phyloP scores from a whole-genome alignment of 2,888 invertebrate species.

The Horisme vitalbata region DNA sequence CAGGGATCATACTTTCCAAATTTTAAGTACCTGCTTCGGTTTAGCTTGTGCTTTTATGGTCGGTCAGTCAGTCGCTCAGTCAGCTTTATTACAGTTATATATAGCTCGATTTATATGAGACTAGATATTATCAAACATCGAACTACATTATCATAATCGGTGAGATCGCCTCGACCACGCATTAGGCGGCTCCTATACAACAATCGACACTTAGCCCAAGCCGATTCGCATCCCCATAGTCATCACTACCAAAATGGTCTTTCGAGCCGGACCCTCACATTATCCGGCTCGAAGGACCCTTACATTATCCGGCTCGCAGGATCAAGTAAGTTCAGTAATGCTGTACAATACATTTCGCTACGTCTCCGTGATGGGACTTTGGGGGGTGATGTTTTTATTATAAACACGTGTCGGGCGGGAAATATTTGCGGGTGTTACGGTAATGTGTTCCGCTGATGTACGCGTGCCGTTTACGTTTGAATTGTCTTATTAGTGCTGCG shows the following conservation, averaged over 20 bases:
- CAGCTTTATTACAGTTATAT: too few relatives aligned
- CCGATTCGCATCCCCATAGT: conserved; percentile 7
- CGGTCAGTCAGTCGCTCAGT: too few relatives aligned
- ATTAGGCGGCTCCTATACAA: background rate
- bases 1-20: too few relatives aligned
- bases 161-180: background rate
- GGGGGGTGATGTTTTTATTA: conserved; percentile 76
- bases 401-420: conserved; percentile 67
- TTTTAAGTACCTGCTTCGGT: too few relatives aligned
- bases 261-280: conserved; percentile 11
- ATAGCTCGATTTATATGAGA: too few relatives aligned
- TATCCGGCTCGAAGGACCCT: conserved; percentile 8
- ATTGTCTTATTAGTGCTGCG: conserved; percentile 47
- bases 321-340: conserved; percentile 15
- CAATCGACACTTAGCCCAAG: conserved; percentile 1
- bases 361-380: conserved; percentile 36
- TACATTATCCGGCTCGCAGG: too few relatives aligned
- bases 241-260: conserved; percentile 14
- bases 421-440: conserved; percentile 68
- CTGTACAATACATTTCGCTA: conserved; percentile 21
- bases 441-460: conserved; percentile 56
- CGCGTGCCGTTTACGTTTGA: conserved; percentile 57
- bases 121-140: too few relatives aligned
- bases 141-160: conserved; percentile 1
- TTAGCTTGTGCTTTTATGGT: too few relatives aligned